These are phyloP conservation scores for Meteorus sp. DNA, from an alignment of 1,140 invertebrate genomes.

Conservation along the genomic window DNA sequence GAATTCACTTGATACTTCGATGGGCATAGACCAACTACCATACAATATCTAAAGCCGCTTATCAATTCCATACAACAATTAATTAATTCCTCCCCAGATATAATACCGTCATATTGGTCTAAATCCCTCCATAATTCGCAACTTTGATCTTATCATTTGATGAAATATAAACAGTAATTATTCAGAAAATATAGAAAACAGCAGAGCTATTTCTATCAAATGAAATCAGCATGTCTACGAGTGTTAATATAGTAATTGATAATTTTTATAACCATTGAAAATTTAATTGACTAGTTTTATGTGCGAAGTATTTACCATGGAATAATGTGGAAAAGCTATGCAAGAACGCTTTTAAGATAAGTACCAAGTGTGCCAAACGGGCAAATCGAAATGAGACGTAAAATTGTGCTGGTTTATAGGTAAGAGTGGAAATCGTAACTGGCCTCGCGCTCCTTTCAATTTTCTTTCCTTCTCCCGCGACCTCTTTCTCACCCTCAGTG, in stretches of 20 bases:
- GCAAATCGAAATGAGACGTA: constrained; percentile 22
- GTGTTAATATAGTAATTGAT: background rate
- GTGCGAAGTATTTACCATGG: background rate
- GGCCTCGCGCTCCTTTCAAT: too few species aligned
- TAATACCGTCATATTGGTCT: background rate
- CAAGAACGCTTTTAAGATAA: background rate
- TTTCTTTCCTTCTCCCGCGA: too few species aligned
- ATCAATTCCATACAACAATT: constrained; percentile 17
- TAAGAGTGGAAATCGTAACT: too few species aligned
- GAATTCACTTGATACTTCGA: too few species aligned
- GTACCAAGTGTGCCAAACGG: constrained; percentile 5
- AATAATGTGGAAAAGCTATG: constrained; percentile 1
- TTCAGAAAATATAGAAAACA: background rate
- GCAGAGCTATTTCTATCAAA: too few species aligned
- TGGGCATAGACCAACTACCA: background rate
- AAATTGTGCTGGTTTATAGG: constrained; percentile 6
- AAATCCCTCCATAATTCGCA: background rate
- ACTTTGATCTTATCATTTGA: constrained; percentile 4
- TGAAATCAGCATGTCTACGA: too few species aligned
- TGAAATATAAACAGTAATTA: background rate
- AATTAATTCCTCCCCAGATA: background rate
- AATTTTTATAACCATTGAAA: constrained; percentile 10
- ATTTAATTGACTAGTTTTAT: constrained; percentile 4
- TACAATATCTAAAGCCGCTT: constrained; percentile 12
- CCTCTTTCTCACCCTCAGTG: too few species aligned